A percentile compares a stretch with the other conserved stretches of the same genome.
Evolutionary conservation across 1,140 invertebrate genomes (phyloP).

Genomic region (Diploscapter pachys): DNA sequence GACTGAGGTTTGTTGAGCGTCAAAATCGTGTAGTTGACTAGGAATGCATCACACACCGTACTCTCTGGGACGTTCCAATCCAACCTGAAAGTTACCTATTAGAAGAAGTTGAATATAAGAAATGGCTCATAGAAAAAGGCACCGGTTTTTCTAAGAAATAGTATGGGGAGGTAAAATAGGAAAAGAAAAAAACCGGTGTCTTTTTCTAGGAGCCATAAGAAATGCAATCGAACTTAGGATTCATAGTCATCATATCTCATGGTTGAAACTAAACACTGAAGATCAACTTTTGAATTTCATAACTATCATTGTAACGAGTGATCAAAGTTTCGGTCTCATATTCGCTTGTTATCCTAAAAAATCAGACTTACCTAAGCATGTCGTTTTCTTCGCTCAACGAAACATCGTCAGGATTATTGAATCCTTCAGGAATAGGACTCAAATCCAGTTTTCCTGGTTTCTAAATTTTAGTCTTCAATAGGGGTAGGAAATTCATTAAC

Average conservation of each 20-base stretch:
- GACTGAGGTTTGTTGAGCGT: slow-evolving; percentile 24
- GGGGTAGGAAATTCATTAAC: background rate
- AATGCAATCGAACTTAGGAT: no score
- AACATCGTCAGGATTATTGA: slow-evolving; percentile 17
- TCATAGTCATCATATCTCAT: no score
- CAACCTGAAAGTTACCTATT: slow-evolving; percentile 27
- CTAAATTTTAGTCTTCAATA: background rate
- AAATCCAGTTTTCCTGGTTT: slow-evolving; percentile 9
- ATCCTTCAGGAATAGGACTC: slow-evolving; percentile 12
- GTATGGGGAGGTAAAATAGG: no score
- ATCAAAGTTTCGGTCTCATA: background rate
- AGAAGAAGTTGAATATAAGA: slow-evolving; percentile 11
- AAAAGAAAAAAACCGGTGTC: no score
- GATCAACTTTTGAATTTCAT: no score
- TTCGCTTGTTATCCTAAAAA: slow-evolving; percentile 11
- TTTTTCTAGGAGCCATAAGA: no score
- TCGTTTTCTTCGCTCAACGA: slow-evolving; percentile 20
- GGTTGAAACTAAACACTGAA: no score
- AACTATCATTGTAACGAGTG: no score
- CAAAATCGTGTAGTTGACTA: slow-evolving; percentile 48
- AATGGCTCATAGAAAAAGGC: no score
- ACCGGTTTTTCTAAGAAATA: no score
- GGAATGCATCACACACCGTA: slow-evolving; percentile 46
- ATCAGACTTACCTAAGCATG: background rate
- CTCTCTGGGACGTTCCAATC: slow-evolving; percentile 50